Evolutionary conservation across 2,888 invertebrate species (phyloP).

Genomic region (Thera obeliscata): DNA sequence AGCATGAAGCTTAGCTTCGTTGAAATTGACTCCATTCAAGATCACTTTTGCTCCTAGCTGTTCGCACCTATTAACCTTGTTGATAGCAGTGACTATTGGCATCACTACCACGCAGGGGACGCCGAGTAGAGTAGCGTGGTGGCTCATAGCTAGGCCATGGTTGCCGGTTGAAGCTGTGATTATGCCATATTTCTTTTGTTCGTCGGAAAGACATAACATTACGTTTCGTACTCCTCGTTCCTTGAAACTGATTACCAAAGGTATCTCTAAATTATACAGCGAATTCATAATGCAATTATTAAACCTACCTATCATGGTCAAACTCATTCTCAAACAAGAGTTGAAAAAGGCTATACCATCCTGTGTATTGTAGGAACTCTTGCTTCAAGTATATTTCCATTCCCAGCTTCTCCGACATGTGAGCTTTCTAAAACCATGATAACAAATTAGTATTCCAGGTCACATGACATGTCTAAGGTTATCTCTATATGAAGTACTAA

Average conservation of each 20-base stretch:
- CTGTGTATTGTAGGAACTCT: slow-evolving; percentile 95
- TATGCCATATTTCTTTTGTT: slow-evolving; percentile 91
- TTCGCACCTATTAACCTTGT: slow-evolving; percentile 94
- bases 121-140: slow-evolving; percentile 88
- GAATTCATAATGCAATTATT: too few species aligned
- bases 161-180: slow-evolving; percentile 96
- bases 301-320: too few species aligned
- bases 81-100: slow-evolving; percentile 94
- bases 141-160: slow-evolving; percentile 91
- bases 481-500: slow-evolving; percentile 38
- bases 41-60: slow-evolving; percentile 92
- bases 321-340: background rate
- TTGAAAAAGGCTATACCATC: slow-evolving; percentile 85
- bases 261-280: too few species aligned
- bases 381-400: slow-evolving; percentile 96
- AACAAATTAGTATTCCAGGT: background rate
- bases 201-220: slow-evolving; percentile 88
- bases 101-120: slow-evolving; percentile 93
- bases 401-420: slow-evolving; percentile 89
- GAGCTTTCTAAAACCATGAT: slow-evolving; percentile 86
- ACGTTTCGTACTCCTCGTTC: slow-evolving; percentile 96
- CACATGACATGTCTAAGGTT: background rate
- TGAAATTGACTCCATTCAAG: slow-evolving; percentile 90
- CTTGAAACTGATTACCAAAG: slow-evolving; percentile 88
- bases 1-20: slow-evolving; percentile 91